phyloP scores from a whole-genome alignment of 2,797 vertebrate genomes.

The Malacoraja senta region DNA sequence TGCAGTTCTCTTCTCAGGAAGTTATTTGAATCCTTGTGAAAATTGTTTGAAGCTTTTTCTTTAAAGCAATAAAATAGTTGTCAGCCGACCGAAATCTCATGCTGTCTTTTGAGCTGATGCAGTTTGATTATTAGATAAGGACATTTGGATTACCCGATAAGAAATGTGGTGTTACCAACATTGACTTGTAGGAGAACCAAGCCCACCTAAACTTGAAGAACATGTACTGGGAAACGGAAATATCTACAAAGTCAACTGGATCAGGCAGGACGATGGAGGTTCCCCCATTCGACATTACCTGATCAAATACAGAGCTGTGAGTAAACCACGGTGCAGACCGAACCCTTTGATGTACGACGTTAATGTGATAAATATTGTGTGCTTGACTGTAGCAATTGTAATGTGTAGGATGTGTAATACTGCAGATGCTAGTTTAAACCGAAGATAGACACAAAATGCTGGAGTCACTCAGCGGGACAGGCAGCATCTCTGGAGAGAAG shows the following conservation, averaged over 20 bases:
- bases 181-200: constrained; percentile 82
- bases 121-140: background rate
- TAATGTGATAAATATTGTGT: background rate
- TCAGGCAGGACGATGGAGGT: constrained; percentile 93
- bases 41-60: background rate
- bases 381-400: background rate
- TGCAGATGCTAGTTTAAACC: too few relatives aligned
- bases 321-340: constrained; percentile 48
- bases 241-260: constrained; percentile 76
- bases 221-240: constrained; percentile 79
- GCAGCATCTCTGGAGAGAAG: too few relatives aligned
- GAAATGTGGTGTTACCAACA: constrained; percentile 41
- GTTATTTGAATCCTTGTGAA: constrained; percentile 7
- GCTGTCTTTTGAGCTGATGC: background rate
- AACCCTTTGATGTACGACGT: background rate
- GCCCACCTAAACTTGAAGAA: constrained; percentile 80
- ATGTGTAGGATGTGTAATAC: too few relatives aligned
- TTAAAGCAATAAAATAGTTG: background rate
- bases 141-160: background rate
- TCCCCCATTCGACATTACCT: constrained; percentile 90
- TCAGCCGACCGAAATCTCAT: background rate
- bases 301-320: constrained; percentile 84
- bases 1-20: constrained; percentile 32
- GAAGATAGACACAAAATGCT: too few relatives aligned
- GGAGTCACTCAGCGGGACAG: too few relatives aligned